Evolutionary conservation across 2,888 invertebrate genomes (phyloP).

Genomic region (Acrobasis consociella): DNA sequence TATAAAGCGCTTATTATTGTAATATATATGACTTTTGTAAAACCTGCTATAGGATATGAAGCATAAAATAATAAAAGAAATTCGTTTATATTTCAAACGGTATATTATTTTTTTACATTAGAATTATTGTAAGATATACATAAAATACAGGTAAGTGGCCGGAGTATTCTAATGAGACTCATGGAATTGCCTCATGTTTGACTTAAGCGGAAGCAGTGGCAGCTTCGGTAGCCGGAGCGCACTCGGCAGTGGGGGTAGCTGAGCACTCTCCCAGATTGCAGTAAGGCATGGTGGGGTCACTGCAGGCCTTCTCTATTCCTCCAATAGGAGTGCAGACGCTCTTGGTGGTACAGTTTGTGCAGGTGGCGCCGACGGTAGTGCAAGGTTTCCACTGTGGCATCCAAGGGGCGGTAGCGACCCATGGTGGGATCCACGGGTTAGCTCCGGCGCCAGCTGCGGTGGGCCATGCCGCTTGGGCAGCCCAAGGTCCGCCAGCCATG

Average conservation of each 20-base stretch:
- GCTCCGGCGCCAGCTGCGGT: conserved; percentile 40
- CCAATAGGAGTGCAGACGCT: conserved; percentile 69
- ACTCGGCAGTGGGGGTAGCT: conserved; percentile 65
- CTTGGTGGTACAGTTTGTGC: conserved; percentile 65
- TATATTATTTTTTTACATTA: background rate
- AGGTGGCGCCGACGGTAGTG: conserved; percentile 56
- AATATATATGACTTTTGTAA: no score
- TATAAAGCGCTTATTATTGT: no score
- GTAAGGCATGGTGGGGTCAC: conserved; percentile 66
- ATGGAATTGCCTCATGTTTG: background rate
- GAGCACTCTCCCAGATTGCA: conserved; percentile 76
- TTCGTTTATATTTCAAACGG: background rate
- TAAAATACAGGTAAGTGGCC: background rate
- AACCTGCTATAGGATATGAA: background rate
- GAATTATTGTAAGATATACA: background rate
- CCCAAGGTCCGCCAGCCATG: conserved; percentile 33
- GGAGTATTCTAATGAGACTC: conserved; percentile 17
- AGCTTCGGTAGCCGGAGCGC: conserved; percentile 45
- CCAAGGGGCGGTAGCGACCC: conserved; percentile 68
- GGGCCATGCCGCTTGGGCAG: conserved; percentile 25
- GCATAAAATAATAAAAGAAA: background rate
- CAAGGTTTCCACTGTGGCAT: conserved; percentile 67
- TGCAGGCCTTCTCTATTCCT: conserved; percentile 58
- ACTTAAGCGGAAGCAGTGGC: conserved; percentile 29
- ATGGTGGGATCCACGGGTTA: conserved; percentile 71